These are phyloP conservation scores for Pelochelys cantorii DNA, from an alignment of 2,797 vertebrate species.

Conservation along the genomic window DNA sequence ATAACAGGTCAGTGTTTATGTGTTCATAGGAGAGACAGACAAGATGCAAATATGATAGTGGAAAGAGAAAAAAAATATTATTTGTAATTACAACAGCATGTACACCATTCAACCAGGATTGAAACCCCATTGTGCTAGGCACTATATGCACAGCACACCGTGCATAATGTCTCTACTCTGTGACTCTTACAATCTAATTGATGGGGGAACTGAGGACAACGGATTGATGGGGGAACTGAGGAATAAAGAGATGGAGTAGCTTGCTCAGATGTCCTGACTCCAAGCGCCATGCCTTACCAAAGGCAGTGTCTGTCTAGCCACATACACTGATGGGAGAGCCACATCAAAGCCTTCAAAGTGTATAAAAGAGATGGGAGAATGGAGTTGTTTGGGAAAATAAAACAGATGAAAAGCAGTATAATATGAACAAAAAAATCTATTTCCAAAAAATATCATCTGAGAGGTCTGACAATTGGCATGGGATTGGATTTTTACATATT, in stretches of 20 bases:
- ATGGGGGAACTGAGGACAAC: background rate
- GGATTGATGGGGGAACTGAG: background rate
- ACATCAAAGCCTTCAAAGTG: background rate
- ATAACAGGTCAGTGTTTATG: background rate
- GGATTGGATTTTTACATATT: background rate
- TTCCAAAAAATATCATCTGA: background rate
- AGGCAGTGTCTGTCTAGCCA: background rate
- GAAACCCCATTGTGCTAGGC: background rate
- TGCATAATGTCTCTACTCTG: background rate
- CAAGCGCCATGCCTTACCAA: background rate
- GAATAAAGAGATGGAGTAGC: fast-evolving
- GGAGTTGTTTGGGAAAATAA: background rate
- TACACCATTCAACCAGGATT: background rate
- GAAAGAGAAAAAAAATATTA: background rate
- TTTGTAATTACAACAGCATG: background rate
- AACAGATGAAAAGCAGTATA: background rate
- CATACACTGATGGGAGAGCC: background rate
- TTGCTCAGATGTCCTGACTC: background rate
- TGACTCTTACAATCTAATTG: background rate
- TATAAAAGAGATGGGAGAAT: background rate
- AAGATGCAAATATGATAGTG: background rate
- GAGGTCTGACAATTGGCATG: background rate
- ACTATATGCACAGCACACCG: background rate
- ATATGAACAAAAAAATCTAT: background rate
- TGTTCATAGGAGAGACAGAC: background rate